These are phyloP conservation scores for Poicephalus gulielmi DNA, from an alignment of 2,113 vertebrate species.

Conservation along the genomic window DNA sequence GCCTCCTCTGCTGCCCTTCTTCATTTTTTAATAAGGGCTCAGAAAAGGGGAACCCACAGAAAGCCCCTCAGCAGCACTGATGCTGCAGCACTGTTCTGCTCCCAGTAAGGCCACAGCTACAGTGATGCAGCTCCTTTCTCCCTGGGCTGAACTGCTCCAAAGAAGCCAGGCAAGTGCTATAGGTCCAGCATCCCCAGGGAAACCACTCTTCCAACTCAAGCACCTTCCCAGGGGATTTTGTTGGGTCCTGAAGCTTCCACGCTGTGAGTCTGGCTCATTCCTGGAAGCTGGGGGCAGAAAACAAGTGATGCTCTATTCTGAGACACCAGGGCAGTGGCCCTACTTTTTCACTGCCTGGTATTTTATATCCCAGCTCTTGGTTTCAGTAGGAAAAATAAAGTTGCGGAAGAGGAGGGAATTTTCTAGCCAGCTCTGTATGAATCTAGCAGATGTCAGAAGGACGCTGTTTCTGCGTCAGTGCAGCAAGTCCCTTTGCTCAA, in stretches of 20 bases:
- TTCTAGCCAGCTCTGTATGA: not conserved
- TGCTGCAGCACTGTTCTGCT: not conserved
- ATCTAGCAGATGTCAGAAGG: not conserved
- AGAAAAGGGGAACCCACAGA: not conserved
- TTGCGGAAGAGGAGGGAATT: not conserved
- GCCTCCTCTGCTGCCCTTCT: not conserved
- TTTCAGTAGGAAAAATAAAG: not conserved
- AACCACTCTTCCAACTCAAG: rapidly evolving
- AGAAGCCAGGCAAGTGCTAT: rapidly evolving
- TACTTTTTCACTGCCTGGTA: not conserved
- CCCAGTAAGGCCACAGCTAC: not conserved
- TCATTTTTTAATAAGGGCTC: not conserved
- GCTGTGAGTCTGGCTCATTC: not conserved
- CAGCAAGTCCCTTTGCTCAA: not conserved
- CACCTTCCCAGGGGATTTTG: not conserved
- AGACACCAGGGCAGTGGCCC: not conserved
- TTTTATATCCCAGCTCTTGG: not conserved
- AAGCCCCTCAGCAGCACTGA: rapidly evolving
- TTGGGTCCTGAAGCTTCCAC: not conserved
- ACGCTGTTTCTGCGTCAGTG: not conserved
- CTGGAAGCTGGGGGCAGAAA: not conserved
- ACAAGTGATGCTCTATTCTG: not conserved
- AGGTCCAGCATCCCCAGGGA: not conserved
- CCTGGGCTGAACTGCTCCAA: not conserved
- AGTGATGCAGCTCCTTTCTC: not conserved